Evolutionary conservation across 1,140 invertebrate species (phyloP), one percentile per base, ranked within the genome.

Genomic region (Anoplophora glabripennis): DNA sequence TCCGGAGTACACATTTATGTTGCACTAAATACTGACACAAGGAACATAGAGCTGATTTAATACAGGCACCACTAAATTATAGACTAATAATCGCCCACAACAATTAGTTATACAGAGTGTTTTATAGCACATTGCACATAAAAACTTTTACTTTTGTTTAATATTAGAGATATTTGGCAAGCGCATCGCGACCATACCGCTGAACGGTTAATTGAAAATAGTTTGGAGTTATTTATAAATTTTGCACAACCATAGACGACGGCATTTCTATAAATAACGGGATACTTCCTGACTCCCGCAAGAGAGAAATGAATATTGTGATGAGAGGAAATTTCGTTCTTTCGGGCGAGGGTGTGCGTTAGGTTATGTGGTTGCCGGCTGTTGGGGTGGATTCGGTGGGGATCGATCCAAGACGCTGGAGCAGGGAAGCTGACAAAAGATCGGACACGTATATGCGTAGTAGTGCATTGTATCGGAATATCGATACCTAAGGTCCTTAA

Each of bases 1-100:
- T 77, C 72, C 33, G 78, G 77, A 33, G 77, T 77, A 65, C 78
- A 80, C 79, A 80, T 80, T 63, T 49, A 59, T 28, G 21, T 28
- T 28, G 21, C 21, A 28, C 21, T 41, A 17, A 17, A 41, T 15
- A 41, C 38, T 4, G 7, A 7, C 2, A 4, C 4, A 7, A 41
- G 15, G 7, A 41, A 12, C 38, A 41, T 15, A 41, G 38, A n/a
- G 15, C 2, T 3, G 7, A 41, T 15, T 12, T 15, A 17, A 17
- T 41, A 3, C 38, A 41, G n/a, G 2, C 38, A 41, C 15, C 38
- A n/a, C 38, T 12, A 28, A 28, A 28, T 28, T 28, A 28, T 28
- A 28, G 21, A 28, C 5, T 5, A 28, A n/a, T n/a, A n/a, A 28
- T 28, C 21, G 7, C 15, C 7, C 38, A 41, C 38, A 41, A 41